Evolutionary conservation across 2,888 invertebrate genomes (phyloP), one percentile per base, ranked within the genome.

Genomic region (Conus canariensis): DNA sequence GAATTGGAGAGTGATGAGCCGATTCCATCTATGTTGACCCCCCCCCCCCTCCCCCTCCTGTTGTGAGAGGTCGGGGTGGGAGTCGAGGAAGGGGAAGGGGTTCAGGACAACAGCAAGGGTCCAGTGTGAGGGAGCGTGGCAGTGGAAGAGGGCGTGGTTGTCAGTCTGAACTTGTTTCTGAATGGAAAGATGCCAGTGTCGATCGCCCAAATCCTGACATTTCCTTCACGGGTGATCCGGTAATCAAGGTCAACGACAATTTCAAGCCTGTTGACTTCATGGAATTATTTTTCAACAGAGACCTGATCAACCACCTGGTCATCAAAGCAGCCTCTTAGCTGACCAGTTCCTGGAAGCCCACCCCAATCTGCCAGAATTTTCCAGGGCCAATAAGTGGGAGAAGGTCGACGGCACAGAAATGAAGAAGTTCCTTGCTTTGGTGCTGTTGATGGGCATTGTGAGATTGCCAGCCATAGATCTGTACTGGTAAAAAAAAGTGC

Each of bases 401-500:
- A 8, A 30, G 19, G 83, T 82, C 14, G n/a, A 58, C 12, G 22
- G 7, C 7, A 64, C 58, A n/a, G 88, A 90, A 60, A 85, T 88
- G 85, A 90, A 85, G 70, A 22, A 70, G 56, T 90, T 90, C 64
- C 59, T 90, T 14, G 88, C 82, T 19, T 59, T 88, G 22, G 59
- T 90, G 9, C 60, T 85, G 30, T 82, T 88, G 25, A 88, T 88
- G 88, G 90, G 85, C 22, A 58, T 85, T 12, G 85, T 90, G 25
- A 88, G 58, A 30, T 59, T 85, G 77, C 90, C 88, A 14, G 6
- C 70, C 14, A 77, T 88, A 6, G 70, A 83, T n/a, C 60, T 25
- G 16, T 90, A 90, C 45, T 90, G 90, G 90, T 85, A 59, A 22
- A 59, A 30, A n/a, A 67, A 87, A 19, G 59, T 85, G 7, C 85